phyloP scores from a whole-genome alignment of 2,888 invertebrate genomes.

The Chirona hameri region DNA sequence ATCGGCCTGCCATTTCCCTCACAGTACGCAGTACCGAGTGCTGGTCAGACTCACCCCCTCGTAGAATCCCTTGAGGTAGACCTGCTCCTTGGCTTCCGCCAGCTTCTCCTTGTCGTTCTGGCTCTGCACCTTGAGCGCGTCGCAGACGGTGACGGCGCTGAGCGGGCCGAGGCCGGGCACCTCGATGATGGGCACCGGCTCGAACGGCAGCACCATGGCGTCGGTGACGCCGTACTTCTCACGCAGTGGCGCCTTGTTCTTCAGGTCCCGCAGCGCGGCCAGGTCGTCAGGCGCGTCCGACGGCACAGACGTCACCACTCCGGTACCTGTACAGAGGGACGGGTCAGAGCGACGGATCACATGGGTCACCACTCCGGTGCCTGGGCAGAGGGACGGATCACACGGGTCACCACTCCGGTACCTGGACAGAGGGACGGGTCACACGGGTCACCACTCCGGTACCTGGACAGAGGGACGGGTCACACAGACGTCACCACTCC shows the following conservation, averaged over 20 bases:
- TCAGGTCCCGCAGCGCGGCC: constrained; percentile 88
- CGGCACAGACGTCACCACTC: constrained; percentile 95
- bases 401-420: too few relatives aligned
- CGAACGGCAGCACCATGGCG: constrained; percentile 68
- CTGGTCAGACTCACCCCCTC: constrained; percentile 33
- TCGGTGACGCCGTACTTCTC: constrained; percentile 87
- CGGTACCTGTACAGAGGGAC: too few relatives aligned
- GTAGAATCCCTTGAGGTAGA: constrained; percentile 95
- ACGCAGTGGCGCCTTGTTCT: constrained; percentile 87
- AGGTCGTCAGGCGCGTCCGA: constrained; percentile 99
- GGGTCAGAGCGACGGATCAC: too few relatives aligned
- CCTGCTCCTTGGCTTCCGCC: constrained; percentile 88
- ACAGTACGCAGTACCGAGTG: background rate
- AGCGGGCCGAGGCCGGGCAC: constrained; percentile 85
- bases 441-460: too few relatives aligned
- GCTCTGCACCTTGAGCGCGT: constrained; percentile 89
- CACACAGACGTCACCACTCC: too few relatives aligned
- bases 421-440: too few relatives aligned
- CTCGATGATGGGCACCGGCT: constrained; percentile 78
- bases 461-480: too few relatives aligned
- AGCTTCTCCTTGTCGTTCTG: constrained; percentile 96
- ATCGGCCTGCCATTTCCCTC: background rate
- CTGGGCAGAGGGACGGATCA: too few relatives aligned
- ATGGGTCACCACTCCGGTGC: too few relatives aligned
- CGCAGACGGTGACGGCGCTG: constrained; percentile 77